Percentiles rank a stretch among this genome's conserved stretches.
phyloP scores from a whole-genome alignment of 2,113 vertebrate genomes.

The Platanista minor region DNA sequence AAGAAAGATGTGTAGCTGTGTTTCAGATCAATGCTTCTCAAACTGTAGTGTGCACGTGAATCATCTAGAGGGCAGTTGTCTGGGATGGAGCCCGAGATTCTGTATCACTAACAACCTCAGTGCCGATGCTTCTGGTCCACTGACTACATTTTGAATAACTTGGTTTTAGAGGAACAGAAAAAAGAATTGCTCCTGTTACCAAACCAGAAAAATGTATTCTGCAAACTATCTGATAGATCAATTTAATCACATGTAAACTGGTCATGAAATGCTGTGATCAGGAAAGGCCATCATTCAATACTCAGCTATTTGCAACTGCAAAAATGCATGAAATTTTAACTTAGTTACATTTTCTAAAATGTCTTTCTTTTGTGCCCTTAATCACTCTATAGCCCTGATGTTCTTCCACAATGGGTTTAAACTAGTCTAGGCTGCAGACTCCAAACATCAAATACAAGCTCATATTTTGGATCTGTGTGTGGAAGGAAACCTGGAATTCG shows the following conservation, averaged over 20 bases:
- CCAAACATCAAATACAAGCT: neutral
- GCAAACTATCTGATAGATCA: neutral
- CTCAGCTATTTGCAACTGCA: neutral
- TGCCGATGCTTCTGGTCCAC: neutral
- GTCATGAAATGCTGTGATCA: neutral
- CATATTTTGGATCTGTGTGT: constrained; percentile 19
- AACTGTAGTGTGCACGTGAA: neutral
- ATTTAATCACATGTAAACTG: neutral
- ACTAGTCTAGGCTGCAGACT: neutral
- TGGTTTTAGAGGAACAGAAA: neutral
- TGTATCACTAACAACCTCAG: neutral
- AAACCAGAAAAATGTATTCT: constrained; percentile 12
- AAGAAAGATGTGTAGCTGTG: neutral
- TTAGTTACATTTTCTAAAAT: constrained; percentile 11
- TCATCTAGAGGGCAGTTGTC: neutral
- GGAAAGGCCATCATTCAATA: neutral
- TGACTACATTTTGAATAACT: neutral
- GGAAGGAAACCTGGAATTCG: constrained; percentile 25
- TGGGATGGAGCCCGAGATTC: neutral
- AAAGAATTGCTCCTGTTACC: neutral
- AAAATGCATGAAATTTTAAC: neutral
- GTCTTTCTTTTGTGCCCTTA: neutral
- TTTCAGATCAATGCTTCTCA: neutral
- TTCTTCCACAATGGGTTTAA: constrained; percentile 21
- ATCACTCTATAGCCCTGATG: neutral